phyloP scores from a whole-genome alignment of 2,797 vertebrate genomes.

The Australoheros facetus region DNA sequence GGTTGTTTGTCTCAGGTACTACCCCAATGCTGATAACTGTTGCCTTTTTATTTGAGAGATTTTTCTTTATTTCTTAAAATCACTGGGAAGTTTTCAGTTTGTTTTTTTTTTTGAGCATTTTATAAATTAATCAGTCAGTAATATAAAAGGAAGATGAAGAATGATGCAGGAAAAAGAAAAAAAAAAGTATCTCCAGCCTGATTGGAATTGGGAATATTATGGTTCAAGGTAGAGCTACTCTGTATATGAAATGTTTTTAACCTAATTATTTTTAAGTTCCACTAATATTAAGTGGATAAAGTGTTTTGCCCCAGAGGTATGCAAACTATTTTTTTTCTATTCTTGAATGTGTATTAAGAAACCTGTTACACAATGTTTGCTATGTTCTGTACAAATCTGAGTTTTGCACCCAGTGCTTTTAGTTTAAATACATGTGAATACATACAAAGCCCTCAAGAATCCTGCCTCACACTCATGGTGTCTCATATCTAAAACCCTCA shows the following conservation, averaged over 20 bases:
- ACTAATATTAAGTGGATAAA: not conserved
- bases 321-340: not conserved
- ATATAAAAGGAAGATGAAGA: not conserved
- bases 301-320: not conserved
- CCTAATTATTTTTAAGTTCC: not conserved
- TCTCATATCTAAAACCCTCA: no score
- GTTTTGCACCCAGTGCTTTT: not conserved
- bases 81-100: not conserved
- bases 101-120: not conserved
- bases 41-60: not conserved
- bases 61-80: not conserved
- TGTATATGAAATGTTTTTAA: not conserved
- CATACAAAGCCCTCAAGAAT: not conserved
- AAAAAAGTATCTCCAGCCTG: not conserved
- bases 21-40: not conserved
- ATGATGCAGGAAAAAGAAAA: not conserved
- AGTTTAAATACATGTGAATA: not conserved
- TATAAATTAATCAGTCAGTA: not conserved
- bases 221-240: not conserved
- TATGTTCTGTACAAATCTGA: not conserved
- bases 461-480: not conserved
- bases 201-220: not conserved
- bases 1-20: not conserved
- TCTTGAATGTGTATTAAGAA: not conserved
- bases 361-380: constrained; percentile 31